A percentile compares a stretch with the other conserved stretches of the same genome.
These are phyloP conservation scores for Porphyrio hochstetteri DNA, from an alignment of 2,113 vertebrate species.

Conservation along the genomic window DNA sequence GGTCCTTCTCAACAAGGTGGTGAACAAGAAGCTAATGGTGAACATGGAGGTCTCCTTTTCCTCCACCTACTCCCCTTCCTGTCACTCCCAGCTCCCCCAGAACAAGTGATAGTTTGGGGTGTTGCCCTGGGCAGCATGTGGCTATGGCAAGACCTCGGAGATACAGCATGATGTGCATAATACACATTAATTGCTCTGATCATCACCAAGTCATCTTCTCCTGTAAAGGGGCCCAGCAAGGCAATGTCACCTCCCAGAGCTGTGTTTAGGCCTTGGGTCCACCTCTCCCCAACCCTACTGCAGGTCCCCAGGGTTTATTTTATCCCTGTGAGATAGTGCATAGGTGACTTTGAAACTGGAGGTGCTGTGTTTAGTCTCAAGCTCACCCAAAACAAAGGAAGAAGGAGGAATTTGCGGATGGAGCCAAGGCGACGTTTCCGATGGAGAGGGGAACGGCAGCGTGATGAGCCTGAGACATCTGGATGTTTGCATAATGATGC, in stretches of 20 bases:
- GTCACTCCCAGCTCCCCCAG: not conserved
- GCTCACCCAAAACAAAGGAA: not conserved
- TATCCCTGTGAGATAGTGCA: not conserved
- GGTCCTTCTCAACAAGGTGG: not conserved
- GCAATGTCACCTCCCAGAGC: not conserved
- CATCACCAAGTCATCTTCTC: not conserved
- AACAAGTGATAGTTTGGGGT: not conserved
- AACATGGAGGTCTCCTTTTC: not conserved
- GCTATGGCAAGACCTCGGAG: not conserved
- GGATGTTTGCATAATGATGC: constrained; percentile 50
- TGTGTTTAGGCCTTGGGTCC: not conserved
- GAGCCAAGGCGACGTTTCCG: not conserved
- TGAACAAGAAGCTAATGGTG: not conserved
- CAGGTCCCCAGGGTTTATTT: not conserved
- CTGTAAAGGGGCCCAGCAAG: not conserved
- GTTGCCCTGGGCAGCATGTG: not conserved
- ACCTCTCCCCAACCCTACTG: not conserved
- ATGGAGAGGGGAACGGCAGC: not conserved
- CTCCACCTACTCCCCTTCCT: not conserved
- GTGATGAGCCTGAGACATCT: constrained; percentile 40
- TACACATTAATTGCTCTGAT: not conserved
- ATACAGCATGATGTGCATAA: not conserved
- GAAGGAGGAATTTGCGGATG: not conserved
- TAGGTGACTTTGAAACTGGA: not conserved
- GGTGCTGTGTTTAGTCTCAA: not conserved